A percentile compares a stretch with the other conserved stretches of the same genome.
Conservation (phyloP, 2,113 vertebrate species). For the Rhodinocichla rosea region DNA sequence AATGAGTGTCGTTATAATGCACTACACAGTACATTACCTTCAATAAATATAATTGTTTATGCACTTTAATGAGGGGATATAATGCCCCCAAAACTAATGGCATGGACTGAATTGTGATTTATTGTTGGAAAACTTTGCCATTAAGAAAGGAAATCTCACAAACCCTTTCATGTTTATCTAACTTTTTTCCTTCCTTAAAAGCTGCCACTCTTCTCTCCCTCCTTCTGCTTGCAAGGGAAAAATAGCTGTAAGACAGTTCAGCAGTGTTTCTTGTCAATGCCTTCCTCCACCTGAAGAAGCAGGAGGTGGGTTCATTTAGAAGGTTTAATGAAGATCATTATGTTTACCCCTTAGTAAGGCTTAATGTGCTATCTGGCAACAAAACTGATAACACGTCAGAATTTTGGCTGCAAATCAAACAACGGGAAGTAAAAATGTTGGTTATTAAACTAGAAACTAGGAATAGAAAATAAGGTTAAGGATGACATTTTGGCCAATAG, state of each 20-base stretch:
- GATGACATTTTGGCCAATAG: constrained; percentile 64
- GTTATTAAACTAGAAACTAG: constrained; percentile 70
- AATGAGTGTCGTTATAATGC: constrained; percentile 84
- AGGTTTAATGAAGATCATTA: constrained; percentile 81
- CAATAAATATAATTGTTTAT: constrained; percentile 90
- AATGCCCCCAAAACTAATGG: constrained; percentile 84
- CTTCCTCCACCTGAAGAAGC: constrained; percentile 76
- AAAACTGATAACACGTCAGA: constrained; percentile 74
- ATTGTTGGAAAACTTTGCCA: constrained; percentile 80
- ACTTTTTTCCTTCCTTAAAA: constrained; percentile 69
- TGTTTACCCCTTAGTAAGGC: constrained; percentile 77
- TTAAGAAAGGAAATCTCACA: constrained; percentile 75
- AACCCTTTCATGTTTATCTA: constrained; percentile 74
- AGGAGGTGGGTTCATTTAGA: constrained; percentile 76
- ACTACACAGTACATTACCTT: constrained; percentile 87
- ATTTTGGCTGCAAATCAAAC: constrained; percentile 76
- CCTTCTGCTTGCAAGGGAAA: constrained; percentile 65
- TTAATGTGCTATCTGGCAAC: constrained; percentile 81
- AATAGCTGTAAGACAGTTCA: constrained; percentile 66
- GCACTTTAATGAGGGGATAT: constrained; percentile 82
- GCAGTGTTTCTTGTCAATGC: constrained; percentile 64
- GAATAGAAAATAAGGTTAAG: constrained; percentile 67
- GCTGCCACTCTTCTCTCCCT: constrained; percentile 74
- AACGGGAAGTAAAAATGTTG: constrained; percentile 69
- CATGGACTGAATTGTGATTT: constrained; percentile 83